These are phyloP conservation scores for Vireo altiloquus DNA, from an alignment of 2,113 vertebrate species.

Conservation along the genomic window DNA sequence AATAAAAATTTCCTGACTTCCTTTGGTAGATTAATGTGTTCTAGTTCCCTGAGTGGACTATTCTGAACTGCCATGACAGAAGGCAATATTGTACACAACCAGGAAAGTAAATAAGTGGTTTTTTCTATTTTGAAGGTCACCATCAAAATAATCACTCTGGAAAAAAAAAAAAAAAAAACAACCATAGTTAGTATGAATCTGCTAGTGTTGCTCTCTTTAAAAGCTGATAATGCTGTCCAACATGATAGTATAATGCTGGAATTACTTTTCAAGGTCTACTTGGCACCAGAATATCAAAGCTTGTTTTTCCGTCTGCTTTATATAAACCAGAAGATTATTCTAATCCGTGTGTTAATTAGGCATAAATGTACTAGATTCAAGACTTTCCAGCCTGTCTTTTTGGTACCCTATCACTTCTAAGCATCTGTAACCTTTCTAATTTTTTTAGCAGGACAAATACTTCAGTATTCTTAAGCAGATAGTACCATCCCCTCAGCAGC, in stretches of 20 bases:
- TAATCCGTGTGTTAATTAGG: neutral
- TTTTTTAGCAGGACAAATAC: neutral
- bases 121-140: neutral
- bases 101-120: neutral
- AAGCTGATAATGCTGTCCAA: neutral
- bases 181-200: neutral
- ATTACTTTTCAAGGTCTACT: neutral
- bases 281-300: neutral
- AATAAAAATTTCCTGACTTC: neutral
- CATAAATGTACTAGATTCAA: neutral
- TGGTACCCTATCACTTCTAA: neutral
- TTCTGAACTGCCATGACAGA: neutral
- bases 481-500: neutral
- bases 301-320: neutral
- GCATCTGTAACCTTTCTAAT: neutral
- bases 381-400: neutral
- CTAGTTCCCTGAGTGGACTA: neutral
- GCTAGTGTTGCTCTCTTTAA: neutral
- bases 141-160: neutral
- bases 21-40: neutral
- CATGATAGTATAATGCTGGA: neutral
- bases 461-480: neutral
- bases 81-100: neutral
- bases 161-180: too few relatives aligned
- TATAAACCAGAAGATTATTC: neutral